These are phyloP conservation scores for Galbula dea DNA, from an alignment of 2,113 vertebrate species.

Conservation along the genomic window DNA sequence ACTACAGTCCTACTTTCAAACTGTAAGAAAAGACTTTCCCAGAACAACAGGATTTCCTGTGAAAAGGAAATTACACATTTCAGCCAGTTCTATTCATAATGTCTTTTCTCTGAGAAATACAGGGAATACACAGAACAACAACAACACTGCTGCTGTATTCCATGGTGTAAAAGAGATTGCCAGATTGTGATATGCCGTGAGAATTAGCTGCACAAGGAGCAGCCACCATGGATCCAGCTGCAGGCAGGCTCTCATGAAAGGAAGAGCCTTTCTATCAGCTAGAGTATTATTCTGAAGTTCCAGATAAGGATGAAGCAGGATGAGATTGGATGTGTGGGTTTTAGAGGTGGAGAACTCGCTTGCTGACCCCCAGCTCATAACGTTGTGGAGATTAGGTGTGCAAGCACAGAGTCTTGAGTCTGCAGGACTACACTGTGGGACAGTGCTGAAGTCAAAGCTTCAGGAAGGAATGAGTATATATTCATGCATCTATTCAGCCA, in stretches of 20 bases:
- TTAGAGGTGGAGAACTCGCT: background rate
- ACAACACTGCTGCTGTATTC: background rate
- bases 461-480: background rate
- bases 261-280: background rate
- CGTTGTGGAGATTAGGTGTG: accelerated
- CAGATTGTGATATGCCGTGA: background rate
- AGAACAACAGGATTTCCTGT: slow-evolving; percentile 49
- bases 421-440: background rate
- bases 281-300: background rate
- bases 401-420: background rate
- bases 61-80: slow-evolving; percentile 21
- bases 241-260: background rate
- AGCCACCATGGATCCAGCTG: background rate
- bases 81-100: background rate
- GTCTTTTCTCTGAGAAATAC: background rate
- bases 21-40: background rate
- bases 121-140: background rate
- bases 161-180: background rate
- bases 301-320: background rate
- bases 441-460: background rate
- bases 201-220: background rate
- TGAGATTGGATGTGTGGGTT: background rate
- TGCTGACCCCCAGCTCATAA: no score
- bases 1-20: background rate
- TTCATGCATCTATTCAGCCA: background rate